These are phyloP conservation scores for Lymantria monacha DNA, from an alignment of 2,888 invertebrate species.

Conservation along the genomic window DNA sequence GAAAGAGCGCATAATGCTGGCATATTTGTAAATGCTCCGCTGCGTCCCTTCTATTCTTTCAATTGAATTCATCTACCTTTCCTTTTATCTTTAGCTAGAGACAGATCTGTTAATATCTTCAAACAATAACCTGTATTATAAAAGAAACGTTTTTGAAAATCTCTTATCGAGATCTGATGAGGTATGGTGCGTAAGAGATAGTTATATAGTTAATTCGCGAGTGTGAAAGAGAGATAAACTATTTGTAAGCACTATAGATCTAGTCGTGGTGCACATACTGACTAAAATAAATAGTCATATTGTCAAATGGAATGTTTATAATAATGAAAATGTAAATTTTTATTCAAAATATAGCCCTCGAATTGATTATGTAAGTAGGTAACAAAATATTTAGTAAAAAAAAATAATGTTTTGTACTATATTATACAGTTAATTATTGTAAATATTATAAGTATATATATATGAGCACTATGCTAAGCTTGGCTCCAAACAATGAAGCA, in stretches of 20 bases:
- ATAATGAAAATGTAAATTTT: conserved; percentile 25
- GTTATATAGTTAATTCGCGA: conserved; percentile 10
- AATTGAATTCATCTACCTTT: conserved; percentile 7
- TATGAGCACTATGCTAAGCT: conserved; percentile 57
- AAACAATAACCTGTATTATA: conserved; percentile 6
- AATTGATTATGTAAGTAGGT: conserved; percentile 59
- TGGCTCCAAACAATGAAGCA: conserved; percentile 44
- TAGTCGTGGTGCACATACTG: conserved; percentile 49
- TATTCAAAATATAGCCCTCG: conserved; percentile 36
- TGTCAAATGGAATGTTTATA: conserved; percentile 39
- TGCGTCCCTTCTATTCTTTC: conserved; percentile 4
- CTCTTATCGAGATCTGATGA: conserved; percentile 14
- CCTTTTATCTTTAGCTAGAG: conserved; percentile 4
- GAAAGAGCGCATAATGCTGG: conserved; percentile 8
- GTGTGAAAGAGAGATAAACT: conserved; percentile 31
- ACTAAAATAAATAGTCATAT: conserved; percentile 22
- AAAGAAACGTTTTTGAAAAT: conserved; percentile 5
- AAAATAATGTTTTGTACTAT: conserved; percentile 70
- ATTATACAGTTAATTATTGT: conserved; percentile 44
- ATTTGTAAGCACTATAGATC: conserved; percentile 46
- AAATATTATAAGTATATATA: conserved; percentile 40
- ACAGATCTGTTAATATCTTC: neutral
- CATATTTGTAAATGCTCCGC: conserved; percentile 10
- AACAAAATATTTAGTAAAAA: conserved; percentile 57
- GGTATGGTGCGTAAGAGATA: conserved; percentile 8